Evolutionary conservation across 2,113 vertebrate genomes (phyloP), one percentile per base, ranked within the genome.

Genomic region (Odocoileus virginianus): DNA sequence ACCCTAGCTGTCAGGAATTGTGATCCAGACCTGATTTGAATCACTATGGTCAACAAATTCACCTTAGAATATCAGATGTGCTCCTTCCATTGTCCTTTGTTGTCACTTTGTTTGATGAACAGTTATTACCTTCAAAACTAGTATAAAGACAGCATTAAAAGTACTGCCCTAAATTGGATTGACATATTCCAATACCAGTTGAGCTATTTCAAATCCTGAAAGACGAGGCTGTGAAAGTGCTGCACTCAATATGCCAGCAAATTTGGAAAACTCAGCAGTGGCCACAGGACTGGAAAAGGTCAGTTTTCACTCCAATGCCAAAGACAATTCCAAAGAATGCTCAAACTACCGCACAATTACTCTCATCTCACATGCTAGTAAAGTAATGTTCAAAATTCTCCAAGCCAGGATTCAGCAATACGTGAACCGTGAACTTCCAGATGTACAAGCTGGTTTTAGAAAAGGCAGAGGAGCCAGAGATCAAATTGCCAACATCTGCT

Each of bases 101-200:
- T 87, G 91, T 28, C 64, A 82, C 21, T 94, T 91, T 87, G 28
- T 11, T 74, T 95, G 52, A 97, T 82, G 58, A 95, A 50, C 40
- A 93, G 14, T 89, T 58, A 74, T 92, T 78, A 64, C 67, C 8
- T 94, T 85, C 87, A n/a, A 96, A 96, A 92, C 45, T 2, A 81
- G 7, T 57, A 27, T 58, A 82, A 95, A 57, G 2, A 97, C 6
- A 71, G 1, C 27, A 93, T 79, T 55, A 57, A 16, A 84, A 91
- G 2, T 33, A 10, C 60, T 87, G 1, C 1, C 3, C 14, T 92
- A 97, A 89, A 58, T 87, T 88, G 6, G 12, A 90, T 52, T 55
- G 15, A 71, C 8, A 58, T 58, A 47, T 84, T 45, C 14, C 3
- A 64, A n/a, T n/a, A 64, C 30, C 15, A 33, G 30, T 64, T 33